Evolutionary conservation across 2,113 vertebrate genomes (phyloP).

Genomic region (Neodon shergylaensis): DNA sequence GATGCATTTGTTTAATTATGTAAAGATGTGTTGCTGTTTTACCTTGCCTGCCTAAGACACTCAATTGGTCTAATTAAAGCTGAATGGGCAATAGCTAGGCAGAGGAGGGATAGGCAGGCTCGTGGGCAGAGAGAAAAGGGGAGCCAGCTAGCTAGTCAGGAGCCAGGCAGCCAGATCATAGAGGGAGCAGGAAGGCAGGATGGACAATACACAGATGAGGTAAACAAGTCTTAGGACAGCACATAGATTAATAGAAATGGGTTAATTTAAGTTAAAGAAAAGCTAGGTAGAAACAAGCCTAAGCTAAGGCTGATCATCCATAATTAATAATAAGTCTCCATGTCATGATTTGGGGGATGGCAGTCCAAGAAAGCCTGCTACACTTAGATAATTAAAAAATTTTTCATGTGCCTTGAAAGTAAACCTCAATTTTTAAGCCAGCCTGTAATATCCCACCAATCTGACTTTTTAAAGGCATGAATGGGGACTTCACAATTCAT

Average conservation of each 20-base stretch:
- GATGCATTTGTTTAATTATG: background rate
- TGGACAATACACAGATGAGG: background rate
- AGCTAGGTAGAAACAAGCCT: background rate
- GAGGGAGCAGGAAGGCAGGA: background rate
- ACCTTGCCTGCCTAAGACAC: background rate
- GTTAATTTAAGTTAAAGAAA: background rate
- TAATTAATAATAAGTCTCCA: background rate
- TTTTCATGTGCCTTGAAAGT: background rate
- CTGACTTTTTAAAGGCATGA: slow-evolving; percentile 27
- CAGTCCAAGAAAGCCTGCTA: background rate
- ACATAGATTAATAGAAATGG: background rate
- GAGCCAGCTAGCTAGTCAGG: background rate
- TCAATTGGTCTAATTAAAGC: background rate
- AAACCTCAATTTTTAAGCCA: slow-evolving; percentile 47
- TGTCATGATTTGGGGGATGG: background rate
- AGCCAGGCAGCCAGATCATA: background rate
- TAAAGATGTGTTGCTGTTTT: background rate
- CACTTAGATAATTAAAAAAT: slow-evolving; percentile 21
- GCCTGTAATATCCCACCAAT: background rate
- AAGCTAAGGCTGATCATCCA: background rate
- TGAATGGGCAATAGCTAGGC: background rate
- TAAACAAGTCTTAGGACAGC: background rate
- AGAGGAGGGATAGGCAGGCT: background rate
- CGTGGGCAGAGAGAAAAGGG: background rate
- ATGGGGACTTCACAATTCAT: background rate